Conservation (phyloP, 2,113 vertebrate genomes). For the Sapajus apella region DNA sequence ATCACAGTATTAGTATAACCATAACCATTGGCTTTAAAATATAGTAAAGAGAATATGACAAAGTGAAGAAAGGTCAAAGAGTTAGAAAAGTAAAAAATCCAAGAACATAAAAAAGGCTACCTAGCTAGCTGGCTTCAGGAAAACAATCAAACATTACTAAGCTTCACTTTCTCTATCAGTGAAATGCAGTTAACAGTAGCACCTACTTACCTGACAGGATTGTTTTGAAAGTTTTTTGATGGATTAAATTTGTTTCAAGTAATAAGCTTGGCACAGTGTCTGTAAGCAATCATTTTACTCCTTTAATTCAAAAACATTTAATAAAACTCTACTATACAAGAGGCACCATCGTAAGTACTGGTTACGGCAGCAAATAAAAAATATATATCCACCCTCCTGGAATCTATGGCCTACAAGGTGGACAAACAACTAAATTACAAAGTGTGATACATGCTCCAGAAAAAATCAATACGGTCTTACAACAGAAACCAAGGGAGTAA, state of each 20-base stretch:
- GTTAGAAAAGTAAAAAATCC: not conserved
- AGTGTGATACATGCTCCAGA: not conserved
- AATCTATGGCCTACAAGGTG: not conserved
- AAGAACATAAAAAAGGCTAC: slow-evolving; percentile 4
- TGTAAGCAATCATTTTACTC: not conserved
- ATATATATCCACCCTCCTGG: not conserved
- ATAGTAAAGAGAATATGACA: not conserved
- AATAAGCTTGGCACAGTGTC: not conserved
- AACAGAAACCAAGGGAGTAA: not conserved
- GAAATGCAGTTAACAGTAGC: slow-evolving; percentile 21
- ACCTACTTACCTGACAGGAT: not conserved
- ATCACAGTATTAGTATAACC: not conserved
- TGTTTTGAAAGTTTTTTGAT: not conserved
- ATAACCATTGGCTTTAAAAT: not conserved
- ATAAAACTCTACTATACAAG: not conserved
- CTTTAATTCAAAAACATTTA: slow-evolving; percentile 36
- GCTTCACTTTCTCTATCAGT: not conserved
- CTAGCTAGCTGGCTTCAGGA: not conserved
- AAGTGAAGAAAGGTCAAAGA: not conserved
- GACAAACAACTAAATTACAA: not conserved
- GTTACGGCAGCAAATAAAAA: not conserved
- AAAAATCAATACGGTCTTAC: not conserved
- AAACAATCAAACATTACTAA: not conserved
- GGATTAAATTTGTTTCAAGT: slow-evolving; percentile 8
- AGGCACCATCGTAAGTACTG: not conserved